Evolutionary conservation across 2,797 vertebrate genomes (phyloP).

Genomic region (Acipenser oxyrinchus): DNA sequence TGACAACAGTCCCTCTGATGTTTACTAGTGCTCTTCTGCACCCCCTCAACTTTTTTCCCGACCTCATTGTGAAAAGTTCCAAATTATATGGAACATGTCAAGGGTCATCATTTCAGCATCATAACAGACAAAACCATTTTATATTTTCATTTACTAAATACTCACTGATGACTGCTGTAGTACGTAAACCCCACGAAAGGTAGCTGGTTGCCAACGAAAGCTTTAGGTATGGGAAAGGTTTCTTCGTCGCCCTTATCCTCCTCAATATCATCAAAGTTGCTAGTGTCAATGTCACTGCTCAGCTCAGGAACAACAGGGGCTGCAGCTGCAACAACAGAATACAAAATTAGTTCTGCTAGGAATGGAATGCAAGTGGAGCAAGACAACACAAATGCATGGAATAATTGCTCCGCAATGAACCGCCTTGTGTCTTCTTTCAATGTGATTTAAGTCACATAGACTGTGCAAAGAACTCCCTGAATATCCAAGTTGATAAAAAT

Average conservation of each 20-base stretch:
- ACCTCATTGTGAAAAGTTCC: no score
- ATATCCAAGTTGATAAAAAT: background rate
- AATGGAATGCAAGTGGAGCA: background rate
- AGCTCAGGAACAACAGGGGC: slow-evolving; percentile 95
- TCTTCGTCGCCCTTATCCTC: slow-evolving; percentile 96
- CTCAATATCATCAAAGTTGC: slow-evolving; percentile 97
- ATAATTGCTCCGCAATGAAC: background rate
- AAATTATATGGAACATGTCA: no score
- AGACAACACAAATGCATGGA: background rate
- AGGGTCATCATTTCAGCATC: no score
- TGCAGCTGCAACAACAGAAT: slow-evolving; percentile 63
- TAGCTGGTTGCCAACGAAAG: slow-evolving; percentile 96
- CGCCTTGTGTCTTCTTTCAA: background rate
- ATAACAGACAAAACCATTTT: no score
- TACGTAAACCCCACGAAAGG: slow-evolving; percentile 98
- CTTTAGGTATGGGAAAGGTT: slow-evolving; percentile 96
- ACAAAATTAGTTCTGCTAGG: slow-evolving; percentile 2
- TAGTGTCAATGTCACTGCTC: slow-evolving; percentile 93
- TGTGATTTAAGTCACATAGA: no score
- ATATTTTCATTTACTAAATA: slow-evolving; percentile 19
- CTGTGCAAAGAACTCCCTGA: no score
- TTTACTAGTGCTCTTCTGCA: no score
- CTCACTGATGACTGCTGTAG: slow-evolving; percentile 87
- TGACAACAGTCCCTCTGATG: no score
- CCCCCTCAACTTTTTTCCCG: no score